Conservation (phyloP, 2,113 vertebrate species). For the Spheniscus mendiculus region DNA sequence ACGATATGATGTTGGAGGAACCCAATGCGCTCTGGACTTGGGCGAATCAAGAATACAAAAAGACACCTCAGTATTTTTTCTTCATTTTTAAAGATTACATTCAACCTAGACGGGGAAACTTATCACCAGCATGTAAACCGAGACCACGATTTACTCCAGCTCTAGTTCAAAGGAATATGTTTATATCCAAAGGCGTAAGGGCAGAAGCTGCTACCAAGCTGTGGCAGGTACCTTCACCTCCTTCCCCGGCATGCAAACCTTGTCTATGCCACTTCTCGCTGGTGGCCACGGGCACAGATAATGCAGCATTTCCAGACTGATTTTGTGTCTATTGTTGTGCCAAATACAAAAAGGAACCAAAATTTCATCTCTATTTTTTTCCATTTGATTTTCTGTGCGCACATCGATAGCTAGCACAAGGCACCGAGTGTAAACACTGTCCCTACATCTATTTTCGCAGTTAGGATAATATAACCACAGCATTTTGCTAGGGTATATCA, state of each 20-base stretch:
- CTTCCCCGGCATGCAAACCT: too few species aligned
- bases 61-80: not conserved
- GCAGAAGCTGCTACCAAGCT: not conserved
- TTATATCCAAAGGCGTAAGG: not conserved
- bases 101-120: not conserved
- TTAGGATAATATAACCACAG: not conserved
- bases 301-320: not conserved
- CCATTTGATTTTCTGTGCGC: not conserved
- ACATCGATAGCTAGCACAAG: not conserved
- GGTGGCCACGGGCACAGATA: not conserved
- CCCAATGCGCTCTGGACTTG: not conserved
- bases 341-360: not conserved
- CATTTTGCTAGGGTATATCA: not conserved
- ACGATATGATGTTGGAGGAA: not conserved
- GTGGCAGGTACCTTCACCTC: not conserved
- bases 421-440: not conserved
- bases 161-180: not conserved
- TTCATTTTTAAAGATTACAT: not conserved
- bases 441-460: not conserved
- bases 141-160: too few species aligned
- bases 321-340: not conserved
- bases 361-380: not conserved
- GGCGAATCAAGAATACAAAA: not conserved
- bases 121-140: rapidly evolving
- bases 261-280: not conserved